phyloP scores from a whole-genome alignment of 2,888 invertebrate genomes.

The Perdita meconis region DNA sequence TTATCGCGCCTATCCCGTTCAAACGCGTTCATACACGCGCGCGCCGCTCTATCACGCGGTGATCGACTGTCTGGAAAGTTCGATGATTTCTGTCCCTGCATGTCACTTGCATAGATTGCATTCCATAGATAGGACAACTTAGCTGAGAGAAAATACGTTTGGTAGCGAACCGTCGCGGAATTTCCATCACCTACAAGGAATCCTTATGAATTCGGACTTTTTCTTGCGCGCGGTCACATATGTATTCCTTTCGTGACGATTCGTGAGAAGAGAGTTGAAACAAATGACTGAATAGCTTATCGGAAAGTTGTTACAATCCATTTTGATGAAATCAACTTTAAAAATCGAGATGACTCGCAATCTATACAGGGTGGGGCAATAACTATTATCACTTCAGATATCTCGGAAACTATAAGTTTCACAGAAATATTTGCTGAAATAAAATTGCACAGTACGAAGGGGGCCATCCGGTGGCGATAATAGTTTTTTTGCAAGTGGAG shows the following conservation, averaged over 20 bases:
- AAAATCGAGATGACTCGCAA: too few relatives aligned
- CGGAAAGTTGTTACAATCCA: too few relatives aligned
- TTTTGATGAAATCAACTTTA: too few relatives aligned
- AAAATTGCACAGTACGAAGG: too few relatives aligned
- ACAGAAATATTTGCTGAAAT: too few relatives aligned
- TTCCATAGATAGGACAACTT: slow-evolving; percentile 25
- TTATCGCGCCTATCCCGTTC: slow-evolving; percentile 33
- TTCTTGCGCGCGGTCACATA: background rate
- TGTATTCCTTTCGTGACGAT: background rate
- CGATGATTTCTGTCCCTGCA: slow-evolving; percentile 47
- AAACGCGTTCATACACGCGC: slow-evolving; percentile 15
- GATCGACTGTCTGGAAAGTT: slow-evolving; percentile 61
- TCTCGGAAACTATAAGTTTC: too few relatives aligned
- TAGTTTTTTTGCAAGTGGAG: too few relatives aligned
- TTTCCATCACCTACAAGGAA: slow-evolving; percentile 10
- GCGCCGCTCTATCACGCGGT: slow-evolving; percentile 22
- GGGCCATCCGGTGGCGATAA: too few relatives aligned
- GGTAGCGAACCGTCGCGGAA: slow-evolving; percentile 19
- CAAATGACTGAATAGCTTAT: too few relatives aligned
- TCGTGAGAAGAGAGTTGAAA: background rate
- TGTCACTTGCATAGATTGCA: slow-evolving; percentile 38
- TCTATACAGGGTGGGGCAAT: too few relatives aligned
- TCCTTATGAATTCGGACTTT: slow-evolving; percentile 12
- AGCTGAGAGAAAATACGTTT: background rate
- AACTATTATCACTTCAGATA: too few relatives aligned